phyloP scores from a whole-genome alignment of 1,140 invertebrate genomes.

The Adelges cooleyi region DNA sequence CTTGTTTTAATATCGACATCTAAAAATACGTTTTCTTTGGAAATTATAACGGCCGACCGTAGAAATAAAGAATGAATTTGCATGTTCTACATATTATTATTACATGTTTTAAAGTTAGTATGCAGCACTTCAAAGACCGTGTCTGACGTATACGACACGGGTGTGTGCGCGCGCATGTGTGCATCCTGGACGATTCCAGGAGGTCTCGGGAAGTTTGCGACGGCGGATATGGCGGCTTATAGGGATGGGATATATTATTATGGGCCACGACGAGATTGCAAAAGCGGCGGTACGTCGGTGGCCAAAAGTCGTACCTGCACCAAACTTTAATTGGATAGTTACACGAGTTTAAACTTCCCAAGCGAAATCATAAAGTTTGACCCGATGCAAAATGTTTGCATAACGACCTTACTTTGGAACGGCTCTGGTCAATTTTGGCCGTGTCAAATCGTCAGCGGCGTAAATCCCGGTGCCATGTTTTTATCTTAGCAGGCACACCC shows the following conservation, averaged over 20 bases:
- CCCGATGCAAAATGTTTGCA: conserved; percentile 5
- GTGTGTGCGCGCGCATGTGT: too few relatives aligned
- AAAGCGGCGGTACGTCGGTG: background rate
- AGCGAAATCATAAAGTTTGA: background rate
- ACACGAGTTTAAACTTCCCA: conserved; percentile 12
- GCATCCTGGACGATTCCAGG: too few relatives aligned
- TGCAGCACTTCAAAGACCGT: background rate
- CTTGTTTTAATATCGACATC: background rate
- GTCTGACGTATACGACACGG: background rate
- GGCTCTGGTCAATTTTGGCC: background rate
- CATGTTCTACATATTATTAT: background rate
- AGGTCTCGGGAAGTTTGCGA: background rate
- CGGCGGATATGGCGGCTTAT: background rate
- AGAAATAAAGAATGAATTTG: background rate
- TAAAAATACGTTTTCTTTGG: background rate
- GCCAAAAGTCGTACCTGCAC: conserved; percentile 2
- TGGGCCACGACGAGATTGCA: too few relatives aligned
- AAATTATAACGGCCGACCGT: background rate
- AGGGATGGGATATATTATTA: too few relatives aligned
- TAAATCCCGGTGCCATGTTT: background rate
- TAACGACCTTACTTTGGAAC: background rate
- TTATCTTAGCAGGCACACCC: too few relatives aligned
- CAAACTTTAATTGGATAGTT: conserved; percentile 23
- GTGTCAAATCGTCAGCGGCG: conserved; percentile 5
- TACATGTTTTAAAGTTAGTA: background rate